Percentiles rank a stretch among this genome's conserved stretches.
phyloP scores from a whole-genome alignment of 2,888 invertebrate genomes.

The Euproctis similis region DNA sequence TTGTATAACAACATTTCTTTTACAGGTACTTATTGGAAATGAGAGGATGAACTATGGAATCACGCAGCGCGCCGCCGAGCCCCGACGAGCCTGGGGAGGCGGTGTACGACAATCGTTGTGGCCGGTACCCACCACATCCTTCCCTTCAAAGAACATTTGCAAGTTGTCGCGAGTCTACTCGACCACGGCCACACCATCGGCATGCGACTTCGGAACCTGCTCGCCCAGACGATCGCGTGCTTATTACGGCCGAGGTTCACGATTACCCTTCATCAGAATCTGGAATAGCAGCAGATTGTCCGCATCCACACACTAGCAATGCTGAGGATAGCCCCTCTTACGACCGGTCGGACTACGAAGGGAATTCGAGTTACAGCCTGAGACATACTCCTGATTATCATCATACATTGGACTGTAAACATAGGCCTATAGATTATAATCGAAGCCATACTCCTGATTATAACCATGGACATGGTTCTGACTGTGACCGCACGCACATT shows the following conservation, averaged over 20 bases:
- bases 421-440: slow-evolving; percentile 54
- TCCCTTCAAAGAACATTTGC: slow-evolving; percentile 63
- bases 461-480: slow-evolving; percentile 52
- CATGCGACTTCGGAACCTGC: slow-evolving; percentile 67
- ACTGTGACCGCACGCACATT: slow-evolving; percentile 52
- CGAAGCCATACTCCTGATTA: slow-evolving; percentile 67
- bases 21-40: slow-evolving; percentile 56
- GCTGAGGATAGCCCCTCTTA: slow-evolving; percentile 67
- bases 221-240: slow-evolving; percentile 63
- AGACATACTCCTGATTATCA: slow-evolving; percentile 60
- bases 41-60: slow-evolving; percentile 75
- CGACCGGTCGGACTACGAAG: slow-evolving; percentile 65
- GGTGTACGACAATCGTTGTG: slow-evolving; percentile 85
- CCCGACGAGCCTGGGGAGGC: slow-evolving; percentile 74
- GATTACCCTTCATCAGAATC: slow-evolving; percentile 73
- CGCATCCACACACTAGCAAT: slow-evolving; percentile 63
- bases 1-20: slow-evolving; percentile 34
- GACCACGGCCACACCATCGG: slow-evolving; percentile 60
- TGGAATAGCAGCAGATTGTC: slow-evolving; percentile 71
- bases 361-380: slow-evolving; percentile 58
- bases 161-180: slow-evolving; percentile 59
- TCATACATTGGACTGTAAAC: slow-evolving; percentile 60
- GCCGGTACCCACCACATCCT: slow-evolving; percentile 79
- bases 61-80: slow-evolving; percentile 75
- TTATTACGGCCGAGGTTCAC: slow-evolving; percentile 68